Base-by-base conservation (phyloP, 2,888 invertebrate genomes). In the Acholoe squamosa region DNA sequence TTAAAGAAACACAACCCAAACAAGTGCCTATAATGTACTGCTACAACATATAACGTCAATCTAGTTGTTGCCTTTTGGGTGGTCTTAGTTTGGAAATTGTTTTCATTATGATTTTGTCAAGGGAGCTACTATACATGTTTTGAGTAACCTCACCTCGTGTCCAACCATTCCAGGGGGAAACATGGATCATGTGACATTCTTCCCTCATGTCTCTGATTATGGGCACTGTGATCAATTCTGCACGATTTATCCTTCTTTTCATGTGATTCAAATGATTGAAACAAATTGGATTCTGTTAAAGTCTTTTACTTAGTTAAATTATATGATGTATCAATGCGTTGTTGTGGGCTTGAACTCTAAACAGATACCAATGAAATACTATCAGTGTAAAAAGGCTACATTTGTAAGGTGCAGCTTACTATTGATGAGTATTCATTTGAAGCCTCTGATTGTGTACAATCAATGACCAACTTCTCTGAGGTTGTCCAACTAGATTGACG, bases 11-110 rank as follows among this genome's bases (percentile, higher is more conserved):
- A 80, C 80, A 22, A 80, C 34, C 80, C 80, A 43, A 80, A 80
- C 34, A 80, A 80, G 80, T 80, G 80, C 80, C 80, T 80, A 80
- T 43, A 80, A 80, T 80, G 80, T 80, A 80, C 43, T 80, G 80
- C 80, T 80, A 80, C 80, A 80, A 80, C 80, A 80, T n/a, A 33
- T 14, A 43, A 34, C 80, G 80, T 80, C 80, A 80, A 80, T 80
- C 80, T 80, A 80, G 80, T 80, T 80, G 80, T 76, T 31, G 16
- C 31, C 25, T 76, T 76, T 28, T 61, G 43, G 22, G n/a, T 61
- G n/a, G 61, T 61, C 61, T 61, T 5, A 16, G 1, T 22, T 61
- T 28, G 5, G 76, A 28, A 16, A 28, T 28, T 76, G 16, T n/a
- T 76, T 76, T 76, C 61, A n/a, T 61, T 76, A 31, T 25, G 1